Evolutionary conservation across 2,797 vertebrate genomes (phyloP), one percentile per base, ranked within the genome.

Genomic region (Silurus lanzhouensis): DNA sequence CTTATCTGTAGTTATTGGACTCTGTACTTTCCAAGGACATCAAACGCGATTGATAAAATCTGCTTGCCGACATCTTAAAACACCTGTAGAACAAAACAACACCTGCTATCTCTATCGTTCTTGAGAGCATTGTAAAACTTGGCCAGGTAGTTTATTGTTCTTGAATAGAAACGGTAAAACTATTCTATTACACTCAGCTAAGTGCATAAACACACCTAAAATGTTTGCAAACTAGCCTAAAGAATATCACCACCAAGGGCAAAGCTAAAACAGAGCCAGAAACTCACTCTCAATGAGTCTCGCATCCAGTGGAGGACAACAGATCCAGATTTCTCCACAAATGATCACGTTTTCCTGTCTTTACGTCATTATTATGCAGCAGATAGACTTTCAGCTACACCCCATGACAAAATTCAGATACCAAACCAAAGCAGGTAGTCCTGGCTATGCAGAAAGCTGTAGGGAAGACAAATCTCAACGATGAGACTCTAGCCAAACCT

Each of bases 361-460:
- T 76, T 72, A 55, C 14, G 25, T 55, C 57, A 22, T 9, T 22
- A 61, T 58, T 12, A 58, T 31, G 25, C 25, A 27, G 15, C 74
- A 27, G 27, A 75, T 75, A 52, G 74, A 76, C 13, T 4, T 57
- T 22, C 1, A 75, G 72, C 6, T 27, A 75, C 6, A 75, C 48
- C 55, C 17, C 52, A 60, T 38, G 38, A 38, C 3, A 0, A 38
- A 38, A 38, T 38, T 52, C 48, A 52, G 58, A 61, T 57, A 78
- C 57, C 75, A 77, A 27, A 77, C 74, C 55, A 58, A 25, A 77
- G 55, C 55, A 60, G 58, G 76, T 46, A 22, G 31, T 63, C 76
- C 5, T 61, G 58, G 27, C 55, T 60, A n/a, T 57, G 72, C 31
- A 22, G 6, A 44, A 77, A 19, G 9, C 55, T 31, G n/a, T 58